Percentiles rank a stretch among this genome's conserved stretches.
Conservation (phyloP, 2,888 invertebrate genomes). For the Nebria salina region DNA sequence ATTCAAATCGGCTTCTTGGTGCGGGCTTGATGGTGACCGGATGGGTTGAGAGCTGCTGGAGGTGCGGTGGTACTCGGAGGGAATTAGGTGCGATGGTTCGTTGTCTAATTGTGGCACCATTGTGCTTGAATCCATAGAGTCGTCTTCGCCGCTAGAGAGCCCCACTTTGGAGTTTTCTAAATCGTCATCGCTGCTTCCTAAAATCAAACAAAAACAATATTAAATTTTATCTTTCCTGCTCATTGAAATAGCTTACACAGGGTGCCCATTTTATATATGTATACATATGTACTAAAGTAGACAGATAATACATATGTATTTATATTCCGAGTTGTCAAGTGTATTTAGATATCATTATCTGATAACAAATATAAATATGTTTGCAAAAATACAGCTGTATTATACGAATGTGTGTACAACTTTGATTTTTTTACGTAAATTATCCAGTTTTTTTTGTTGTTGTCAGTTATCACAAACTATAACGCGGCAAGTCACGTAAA, state of each 20-base stretch:
- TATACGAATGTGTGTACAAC: neutral
- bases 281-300: neutral
- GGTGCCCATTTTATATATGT: neutral
- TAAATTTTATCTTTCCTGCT: neutral
- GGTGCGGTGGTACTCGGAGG: slow-evolving; percentile 51
- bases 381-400: neutral
- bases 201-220: slow-evolving; percentile 53
- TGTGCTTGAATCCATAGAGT: slow-evolving; percentile 50
- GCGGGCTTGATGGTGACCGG: neutral
- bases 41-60: neutral
- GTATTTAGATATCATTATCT: neutral
- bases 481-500: neutral
- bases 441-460: neutral
- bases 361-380: slow-evolving; percentile 4
- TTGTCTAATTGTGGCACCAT: slow-evolving; percentile 50
- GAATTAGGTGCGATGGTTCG: slow-evolving; percentile 52
- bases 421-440: neutral
- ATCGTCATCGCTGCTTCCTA: slow-evolving; percentile 72
- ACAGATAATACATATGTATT: neutral
- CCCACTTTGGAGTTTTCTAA: slow-evolving; percentile 60
- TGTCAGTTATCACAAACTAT: neutral
- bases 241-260: too few species aligned
- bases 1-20: neutral
- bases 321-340: neutral
- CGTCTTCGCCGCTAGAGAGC: slow-evolving; percentile 52